Evolutionary conservation across 2,113 vertebrate genomes (phyloP), one percentile per base, ranked within the genome.

Genomic region (Macquaria ambigua): DNA sequence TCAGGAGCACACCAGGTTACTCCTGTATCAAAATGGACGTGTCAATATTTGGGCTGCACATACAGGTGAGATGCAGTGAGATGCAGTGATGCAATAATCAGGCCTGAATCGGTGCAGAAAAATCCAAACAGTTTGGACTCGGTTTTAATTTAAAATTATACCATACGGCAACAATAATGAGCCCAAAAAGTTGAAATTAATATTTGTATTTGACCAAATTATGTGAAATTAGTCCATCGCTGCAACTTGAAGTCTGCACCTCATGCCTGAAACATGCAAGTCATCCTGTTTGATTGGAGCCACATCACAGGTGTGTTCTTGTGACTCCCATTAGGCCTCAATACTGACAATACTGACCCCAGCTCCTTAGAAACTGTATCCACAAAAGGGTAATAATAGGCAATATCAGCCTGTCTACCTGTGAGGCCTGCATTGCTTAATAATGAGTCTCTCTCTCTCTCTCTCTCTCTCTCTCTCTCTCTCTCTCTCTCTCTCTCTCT

Each of bases 351-450:
- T 0, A 64, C 59, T 75, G 82, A 69, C 89, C 85, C 75, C 63
- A n/a, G 43, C 66, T 74, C 52, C 56, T 80, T 15, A 6, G 52
- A 56, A 87, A 91, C 76, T 86, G 82, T 84, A 72, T 82, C 76
- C 69, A 39, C 75, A 79, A 75, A 61, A 84, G 50, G 53, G 62
- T 77, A 83, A 83, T 80, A 87, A 77, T 76, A 77, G 69, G 70
- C 62, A 31, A 66, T 62, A 85, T 82, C 64, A 59, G 58, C 50
- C 58, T 81, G 86, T 88, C 89, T 82, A 89, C 84, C 80, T 94
- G 90, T 93, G 90, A 87, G 91, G 89, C 89, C 90, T 87, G 89
- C 86, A 83, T 88, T 94, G 81, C 90, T 87, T 86, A 92, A 93
- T 90, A 88, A 92, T 92, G 92, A n/a, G n/a, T 88, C 83, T 48